Percentiles rank a stretch among this genome's conserved stretches.
phyloP scores from a whole-genome alignment of 2,797 vertebrate genomes.

The Coregonus suidteri region DNA sequence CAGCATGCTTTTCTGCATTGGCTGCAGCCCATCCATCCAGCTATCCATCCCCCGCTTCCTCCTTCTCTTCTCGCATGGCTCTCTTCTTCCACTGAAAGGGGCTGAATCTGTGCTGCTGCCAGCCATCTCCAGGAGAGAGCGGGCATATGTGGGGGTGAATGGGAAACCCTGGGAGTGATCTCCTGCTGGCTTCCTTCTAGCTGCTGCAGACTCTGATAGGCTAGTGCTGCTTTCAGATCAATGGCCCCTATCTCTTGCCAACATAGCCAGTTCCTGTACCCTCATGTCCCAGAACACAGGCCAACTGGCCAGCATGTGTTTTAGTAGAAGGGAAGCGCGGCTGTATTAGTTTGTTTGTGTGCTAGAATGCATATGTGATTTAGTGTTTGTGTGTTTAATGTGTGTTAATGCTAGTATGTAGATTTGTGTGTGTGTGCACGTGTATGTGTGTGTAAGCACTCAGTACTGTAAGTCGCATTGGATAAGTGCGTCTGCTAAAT shows the following conservation, averaged over 20 bases:
- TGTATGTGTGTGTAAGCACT: no score
- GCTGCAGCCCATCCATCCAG: neutral
- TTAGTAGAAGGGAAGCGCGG: neutral
- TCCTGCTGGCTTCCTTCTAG: conserved; percentile 41
- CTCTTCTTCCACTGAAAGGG: conserved; percentile 34
- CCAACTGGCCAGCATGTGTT: neutral
- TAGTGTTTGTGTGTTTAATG: neutral
- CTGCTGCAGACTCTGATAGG: conserved; percentile 44
- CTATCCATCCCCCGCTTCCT: neutral
- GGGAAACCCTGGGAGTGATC: conserved; percentile 16
- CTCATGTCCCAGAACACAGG: no score
- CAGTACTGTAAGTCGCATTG: no score
- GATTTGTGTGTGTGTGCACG: neutral
- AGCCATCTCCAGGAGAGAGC: conserved; percentile 22
- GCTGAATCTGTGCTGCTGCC: conserved; percentile 33
- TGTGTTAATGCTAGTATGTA: no score
- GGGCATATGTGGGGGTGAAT: neutral
- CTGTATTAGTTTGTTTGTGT: neutral
- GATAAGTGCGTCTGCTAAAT: no score
- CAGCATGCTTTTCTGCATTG: conserved; percentile 35
- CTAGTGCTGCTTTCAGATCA: conserved; percentile 47
- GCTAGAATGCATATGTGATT: neutral
- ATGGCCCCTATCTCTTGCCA: conserved; percentile 41
- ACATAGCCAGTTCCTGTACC: conserved; percentile 12
- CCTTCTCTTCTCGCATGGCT: conserved; percentile 41